Percentiles rank a stretch among this genome's conserved stretches.
Conservation (phyloP, 2,888 invertebrate species). For the Drosophila phalerata region DNA sequence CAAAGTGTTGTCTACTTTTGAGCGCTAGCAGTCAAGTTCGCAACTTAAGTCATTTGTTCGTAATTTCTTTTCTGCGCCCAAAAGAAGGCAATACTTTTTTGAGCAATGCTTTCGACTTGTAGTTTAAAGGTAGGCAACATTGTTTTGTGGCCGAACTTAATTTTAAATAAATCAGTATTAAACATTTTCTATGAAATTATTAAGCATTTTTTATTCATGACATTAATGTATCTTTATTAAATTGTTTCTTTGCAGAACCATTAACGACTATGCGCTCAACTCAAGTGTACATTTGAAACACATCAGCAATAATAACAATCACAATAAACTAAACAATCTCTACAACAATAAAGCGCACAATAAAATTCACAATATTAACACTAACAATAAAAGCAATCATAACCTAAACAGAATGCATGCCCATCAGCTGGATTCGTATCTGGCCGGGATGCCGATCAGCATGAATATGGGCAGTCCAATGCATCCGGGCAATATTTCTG, state of each 20-base stretch:
- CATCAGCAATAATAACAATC: slow-evolving; percentile 43
- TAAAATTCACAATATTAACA: slow-evolving; percentile 34
- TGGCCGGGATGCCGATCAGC: slow-evolving; percentile 66
- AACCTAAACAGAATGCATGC: slow-evolving; percentile 83
- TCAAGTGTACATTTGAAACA: slow-evolving; percentile 69
- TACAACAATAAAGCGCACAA: slow-evolving; percentile 15
- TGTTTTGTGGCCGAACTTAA: background rate
- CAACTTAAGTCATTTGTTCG: slow-evolving; percentile 56
- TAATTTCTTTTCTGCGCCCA: slow-evolving; percentile 7
- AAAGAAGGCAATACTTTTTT: slow-evolving; percentile 35
- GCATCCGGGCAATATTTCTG: slow-evolving; percentile 85
- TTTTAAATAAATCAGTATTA: background rate
- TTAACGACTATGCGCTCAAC: slow-evolving; percentile 80
- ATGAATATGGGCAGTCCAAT: slow-evolving; percentile 79
- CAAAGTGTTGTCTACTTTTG: slow-evolving; percentile 17
- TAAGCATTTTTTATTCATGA: background rate
- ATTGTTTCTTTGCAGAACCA: slow-evolving; percentile 73
- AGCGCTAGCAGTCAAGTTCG: slow-evolving; percentile 43
- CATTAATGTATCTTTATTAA: background rate
- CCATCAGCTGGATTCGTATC: slow-evolving; percentile 82
- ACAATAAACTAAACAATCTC: slow-evolving; percentile 47
- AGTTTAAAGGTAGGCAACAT: slow-evolving; percentile 39
- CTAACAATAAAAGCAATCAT: slow-evolving; percentile 25
- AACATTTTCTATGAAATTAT: background rate
- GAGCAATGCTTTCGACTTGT: background rate